Base-by-base conservation (phyloP, 2,113 vertebrate species). In the Melanerpes aurifrons region DNA sequence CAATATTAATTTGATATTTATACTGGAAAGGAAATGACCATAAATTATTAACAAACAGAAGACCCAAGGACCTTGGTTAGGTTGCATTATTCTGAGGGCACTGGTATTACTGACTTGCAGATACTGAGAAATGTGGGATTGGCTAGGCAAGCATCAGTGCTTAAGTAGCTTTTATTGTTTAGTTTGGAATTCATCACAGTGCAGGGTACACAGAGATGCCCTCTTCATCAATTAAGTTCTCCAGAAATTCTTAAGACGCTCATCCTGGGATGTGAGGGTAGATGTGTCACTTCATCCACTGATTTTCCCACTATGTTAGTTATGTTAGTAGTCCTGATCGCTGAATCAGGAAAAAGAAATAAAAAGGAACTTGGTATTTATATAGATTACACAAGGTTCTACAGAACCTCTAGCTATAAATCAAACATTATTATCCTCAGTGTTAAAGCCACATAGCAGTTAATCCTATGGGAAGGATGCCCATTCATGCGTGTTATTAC, bases 1-100 rank as follows among this genome's bases (percentile, higher is more conserved):
- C 99, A 3, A 99, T 92, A 93, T 99, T 99, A 95, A 99, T 99
- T 93, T 99, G 99, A 61, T 99, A 99, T 90, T 99, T 99, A 92
- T 99, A 99, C 99, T 99, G 98, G 67, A 96, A 96, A 95, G 95
- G 50, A 91, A 89, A 87, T 5, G 50, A 92, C 54, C 45, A 7
- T 14, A 66, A 48, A 76, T 85, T 59, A 85, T 74, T 79, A 93
- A 58, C 75, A 86, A 75, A 43, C 26, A 71, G 70, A 54, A 66
- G 63, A 83, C 10, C 12, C 16, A 16, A 72, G 40, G 31, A 29
- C 63, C 63, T 84, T 43, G 56, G 43, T 73, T 76, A 85, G 81
- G 59, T 82, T 53, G 2, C 31, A 31, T 74, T 74, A 25, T 77
- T 89, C 81, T 85, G 80, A 88, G 74, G 63, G 73, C 86, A 76